Evolutionary conservation across 2,888 invertebrate genomes (phyloP).

Genomic region (Drosophila algonquin): DNA sequence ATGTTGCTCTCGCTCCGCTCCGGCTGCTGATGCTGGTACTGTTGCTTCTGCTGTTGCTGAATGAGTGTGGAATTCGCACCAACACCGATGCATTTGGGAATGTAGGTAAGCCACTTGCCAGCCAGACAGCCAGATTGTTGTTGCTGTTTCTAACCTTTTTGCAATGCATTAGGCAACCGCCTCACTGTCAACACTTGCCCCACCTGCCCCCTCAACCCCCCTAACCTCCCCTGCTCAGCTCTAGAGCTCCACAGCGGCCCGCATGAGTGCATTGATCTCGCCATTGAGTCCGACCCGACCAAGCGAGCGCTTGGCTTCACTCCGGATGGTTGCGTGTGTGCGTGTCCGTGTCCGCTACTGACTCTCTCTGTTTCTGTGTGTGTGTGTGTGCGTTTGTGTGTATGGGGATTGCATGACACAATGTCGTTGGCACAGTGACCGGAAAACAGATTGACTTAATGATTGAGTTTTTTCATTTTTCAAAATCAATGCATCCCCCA

Average conservation of each 20-base stretch:
- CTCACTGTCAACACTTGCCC: slow-evolving; percentile 69
- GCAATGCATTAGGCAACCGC: slow-evolving; percentile 74
- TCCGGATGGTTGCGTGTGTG: slow-evolving; percentile 4
- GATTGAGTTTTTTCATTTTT: slow-evolving; percentile 73
- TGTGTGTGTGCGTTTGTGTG: slow-evolving; percentile 12
- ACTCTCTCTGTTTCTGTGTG: slow-evolving; percentile 16
- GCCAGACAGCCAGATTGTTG: slow-evolving; percentile 46
- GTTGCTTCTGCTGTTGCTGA: slow-evolving; percentile 38
- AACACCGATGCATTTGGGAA: slow-evolving; percentile 67
- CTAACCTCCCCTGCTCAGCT: neutral
- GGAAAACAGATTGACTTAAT: slow-evolving; percentile 82
- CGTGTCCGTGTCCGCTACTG: slow-evolving; percentile 5
- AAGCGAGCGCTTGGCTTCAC: neutral
- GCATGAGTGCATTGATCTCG: slow-evolving; percentile 67
- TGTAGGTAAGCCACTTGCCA: slow-evolving; percentile 77
- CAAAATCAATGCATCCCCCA: slow-evolving; percentile 63
- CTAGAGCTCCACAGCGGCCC: neutral
- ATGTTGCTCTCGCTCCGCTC: neutral
- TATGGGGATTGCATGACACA: slow-evolving; percentile 66
- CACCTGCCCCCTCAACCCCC: neutral
- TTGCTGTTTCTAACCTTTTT: slow-evolving; percentile 71
- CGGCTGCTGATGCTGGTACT: slow-evolving; percentile 3
- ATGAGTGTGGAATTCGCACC: slow-evolving; percentile 69
- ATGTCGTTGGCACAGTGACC: slow-evolving; percentile 82
- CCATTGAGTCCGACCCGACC: slow-evolving; percentile 45